Conservation (phyloP, 2,888 invertebrate genomes). For the Calliopum simillimum region DNA sequence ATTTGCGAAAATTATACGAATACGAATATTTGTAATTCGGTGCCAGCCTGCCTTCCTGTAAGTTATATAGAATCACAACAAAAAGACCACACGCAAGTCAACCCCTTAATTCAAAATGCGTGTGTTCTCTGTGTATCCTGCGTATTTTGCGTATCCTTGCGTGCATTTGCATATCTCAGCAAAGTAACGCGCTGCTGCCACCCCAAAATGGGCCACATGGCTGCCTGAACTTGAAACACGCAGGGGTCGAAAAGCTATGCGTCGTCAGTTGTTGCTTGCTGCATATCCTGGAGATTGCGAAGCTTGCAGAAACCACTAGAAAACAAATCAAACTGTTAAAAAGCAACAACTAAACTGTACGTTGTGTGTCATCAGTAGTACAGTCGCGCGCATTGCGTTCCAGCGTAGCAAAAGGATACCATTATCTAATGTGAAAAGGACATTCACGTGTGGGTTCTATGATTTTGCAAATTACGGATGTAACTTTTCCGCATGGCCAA, state of each 20-base stretch:
- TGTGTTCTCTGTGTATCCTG: conserved; percentile 1
- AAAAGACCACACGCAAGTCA: neutral
- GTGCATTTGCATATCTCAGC: conserved; percentile 15
- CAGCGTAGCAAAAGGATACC: conserved; percentile 3
- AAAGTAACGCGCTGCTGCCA: neutral
- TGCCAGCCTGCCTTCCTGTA: neutral
- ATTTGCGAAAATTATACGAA: conserved; percentile 1
- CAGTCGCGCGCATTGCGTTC: conserved; percentile 5
- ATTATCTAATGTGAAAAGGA: neutral
- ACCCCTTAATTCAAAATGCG: neutral
- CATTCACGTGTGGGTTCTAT: conserved; percentile 10
- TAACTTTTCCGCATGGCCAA: conserved; percentile 15
- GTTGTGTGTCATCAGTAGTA: neutral
- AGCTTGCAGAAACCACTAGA: conserved; percentile 8
- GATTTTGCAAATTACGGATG: conserved; percentile 21
- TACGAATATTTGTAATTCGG: neutral
- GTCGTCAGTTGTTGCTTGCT: neutral
- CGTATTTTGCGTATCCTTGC: conserved; percentile 1
- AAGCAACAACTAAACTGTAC: conserved; percentile 10
- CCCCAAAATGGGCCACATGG: neutral
- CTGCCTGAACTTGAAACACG: neutral
- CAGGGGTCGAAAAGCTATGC: neutral
- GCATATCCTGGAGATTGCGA: conserved; percentile 7
- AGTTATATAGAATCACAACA: neutral
- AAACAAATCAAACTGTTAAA: neutral